Evolutionary conservation across 2,113 vertebrate species (phyloP).

Genomic region (Procapra przewalskii): DNA sequence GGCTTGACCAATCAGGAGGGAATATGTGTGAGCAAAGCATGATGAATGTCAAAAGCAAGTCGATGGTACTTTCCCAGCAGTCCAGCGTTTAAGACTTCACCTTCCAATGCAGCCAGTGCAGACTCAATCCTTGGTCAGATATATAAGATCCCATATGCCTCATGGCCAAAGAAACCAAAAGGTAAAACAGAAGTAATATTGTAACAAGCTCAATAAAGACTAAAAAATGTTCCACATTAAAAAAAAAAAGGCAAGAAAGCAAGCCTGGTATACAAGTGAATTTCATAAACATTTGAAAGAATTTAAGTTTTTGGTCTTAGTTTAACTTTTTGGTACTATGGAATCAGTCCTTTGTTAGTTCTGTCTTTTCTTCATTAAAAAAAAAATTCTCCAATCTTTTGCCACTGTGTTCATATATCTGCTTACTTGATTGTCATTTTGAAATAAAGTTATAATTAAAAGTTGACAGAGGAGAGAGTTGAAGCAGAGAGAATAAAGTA

Average conservation of each 20-base stretch:
- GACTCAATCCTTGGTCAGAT: neutral
- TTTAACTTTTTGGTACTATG: conserved; percentile 23
- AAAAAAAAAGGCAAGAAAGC: neutral
- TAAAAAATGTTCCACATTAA: neutral
- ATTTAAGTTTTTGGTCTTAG: neutral
- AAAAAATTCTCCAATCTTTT: neutral
- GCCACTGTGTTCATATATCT: conserved; percentile 19
- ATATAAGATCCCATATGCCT: neutral
- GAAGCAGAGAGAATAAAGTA: neutral
- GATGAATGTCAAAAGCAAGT: neutral
- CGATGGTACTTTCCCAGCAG: neutral
- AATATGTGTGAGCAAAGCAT: rapidly evolving
- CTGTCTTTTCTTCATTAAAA: conserved; percentile 33
- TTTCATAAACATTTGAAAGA: neutral
- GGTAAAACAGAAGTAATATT: neutral
- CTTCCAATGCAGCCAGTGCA: neutral
- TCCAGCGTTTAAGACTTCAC: neutral
- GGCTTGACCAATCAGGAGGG: neutral
- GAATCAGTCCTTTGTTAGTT: conserved; percentile 18
- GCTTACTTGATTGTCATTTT: conserved; percentile 45
- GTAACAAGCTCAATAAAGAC: neutral
- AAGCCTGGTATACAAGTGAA: neutral
- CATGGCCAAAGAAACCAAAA: neutral
- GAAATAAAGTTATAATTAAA: conserved; percentile 57
- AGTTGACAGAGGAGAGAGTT: conserved; percentile 14